Evolutionary conservation across 2,797 vertebrate genomes (phyloP), one percentile per base, ranked within the genome.

Genomic region (Scomberomorus guttatus): DNA sequence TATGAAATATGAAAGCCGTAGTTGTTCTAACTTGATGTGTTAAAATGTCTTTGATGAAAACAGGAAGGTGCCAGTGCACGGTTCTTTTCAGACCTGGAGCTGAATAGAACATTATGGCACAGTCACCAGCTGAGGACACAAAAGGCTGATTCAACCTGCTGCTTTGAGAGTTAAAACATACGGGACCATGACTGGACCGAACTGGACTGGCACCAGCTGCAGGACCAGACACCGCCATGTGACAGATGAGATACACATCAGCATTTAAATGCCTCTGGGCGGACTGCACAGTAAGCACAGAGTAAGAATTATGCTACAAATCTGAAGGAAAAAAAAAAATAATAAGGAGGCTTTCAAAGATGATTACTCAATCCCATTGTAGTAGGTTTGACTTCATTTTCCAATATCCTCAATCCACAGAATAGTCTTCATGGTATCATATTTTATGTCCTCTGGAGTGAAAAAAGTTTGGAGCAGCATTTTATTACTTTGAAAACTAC

Each of bases 71-170:
- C 55, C 7, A 5, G 32, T 55, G 74, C 61, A 22, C 32, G 1
- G 72, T 12, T 61, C 83, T 78, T 83, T 84, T 84, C 81, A 48
- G 56, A 73, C 79, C 81, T 81, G 82, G 32, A 52, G 76, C 83
- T 92, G 82, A 92, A 91, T 86, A 88, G 80, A 89, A 91, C 88
- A 86, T 89, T 89, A 83, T 80, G 86, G 81, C 70, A 80, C 75
- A 69, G 72, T 81, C 70, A 54, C 72, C 71, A 72, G 46, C 58
- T 3, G 63, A 50, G 46, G 70, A 80, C 78, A 90, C 80, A 87
- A 81, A 90, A 88, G 83, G 76, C 60, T 66, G 80, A 90, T 85
- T 90, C 82, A 88, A 90, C 77, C 77, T 83, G 65, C 84, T 75
- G 56, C 65, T 78, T 48, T 57, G 62, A 75, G 77, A 85, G 66